phyloP scores from a whole-genome alignment of 2,888 invertebrate species.

The Drosophila greeni region DNA sequence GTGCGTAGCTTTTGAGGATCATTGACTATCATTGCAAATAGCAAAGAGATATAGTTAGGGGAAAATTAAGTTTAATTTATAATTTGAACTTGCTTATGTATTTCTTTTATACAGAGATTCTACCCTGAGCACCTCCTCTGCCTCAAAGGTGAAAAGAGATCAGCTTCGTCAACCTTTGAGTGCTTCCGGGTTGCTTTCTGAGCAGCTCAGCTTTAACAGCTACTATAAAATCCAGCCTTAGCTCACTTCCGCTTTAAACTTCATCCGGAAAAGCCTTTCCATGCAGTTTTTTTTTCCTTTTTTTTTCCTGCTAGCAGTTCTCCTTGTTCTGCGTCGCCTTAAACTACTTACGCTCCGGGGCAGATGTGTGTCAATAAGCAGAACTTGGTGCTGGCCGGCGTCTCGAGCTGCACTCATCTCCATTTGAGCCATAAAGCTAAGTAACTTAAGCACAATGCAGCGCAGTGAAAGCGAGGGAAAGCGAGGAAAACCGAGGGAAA shows the following conservation, averaged over 20 bases:
- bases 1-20: conserved; percentile 14
- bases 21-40: conserved; percentile 13
- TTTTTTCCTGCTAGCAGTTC: neutral
- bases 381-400: conserved; percentile 21
- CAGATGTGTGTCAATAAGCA: conserved; percentile 45
- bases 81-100: neutral
- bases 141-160: neutral
- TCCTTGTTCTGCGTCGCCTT: conserved; percentile 4
- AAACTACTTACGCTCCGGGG: conserved; percentile 34
- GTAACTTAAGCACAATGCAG: conserved; percentile 38
- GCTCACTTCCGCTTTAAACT: neutral
- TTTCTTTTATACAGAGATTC: too few relatives aligned
- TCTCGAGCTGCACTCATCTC: conserved; percentile 29
- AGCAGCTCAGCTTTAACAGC: neutral
- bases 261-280: conserved; percentile 2
- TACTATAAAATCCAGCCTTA: neutral
- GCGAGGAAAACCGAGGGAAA: conserved; percentile 2
- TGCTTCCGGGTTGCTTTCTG: neutral
- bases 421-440: conserved; percentile 35
- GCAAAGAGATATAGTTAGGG: neutral
- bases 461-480: conserved; percentile 32
- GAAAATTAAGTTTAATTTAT: neutral
- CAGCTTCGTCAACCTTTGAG: neutral
- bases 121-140: too few relatives aligned
- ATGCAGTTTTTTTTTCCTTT: neutral